Base-by-base conservation (phyloP, 2,888 invertebrate genomes). In the Ophion costatus region DNA sequence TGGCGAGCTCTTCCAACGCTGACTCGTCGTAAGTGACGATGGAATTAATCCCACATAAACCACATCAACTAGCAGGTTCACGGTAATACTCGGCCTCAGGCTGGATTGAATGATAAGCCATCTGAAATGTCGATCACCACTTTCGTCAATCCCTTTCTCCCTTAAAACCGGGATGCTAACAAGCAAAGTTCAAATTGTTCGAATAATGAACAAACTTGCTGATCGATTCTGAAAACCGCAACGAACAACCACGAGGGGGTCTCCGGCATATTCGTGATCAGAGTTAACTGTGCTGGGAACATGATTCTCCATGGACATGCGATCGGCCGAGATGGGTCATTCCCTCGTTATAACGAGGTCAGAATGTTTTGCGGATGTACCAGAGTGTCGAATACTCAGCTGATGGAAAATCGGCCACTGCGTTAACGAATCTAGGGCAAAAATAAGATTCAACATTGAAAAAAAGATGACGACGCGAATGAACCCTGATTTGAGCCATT, bases 171-270 rank as follows among this genome's bases (percentile, higher is more conserved):
- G n/a, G 51, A 76, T 56, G 56, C 75, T 74, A 64, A 22, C 75
- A 24, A 71, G 22, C 74, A 38, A 64, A 80, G 70, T 71, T 76
- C 51, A 71, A 83, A 76, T 83, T 82, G 82, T 70, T 76, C 71
- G 59, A 22, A 59, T 51, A 51, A 51, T 14, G 51, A 51, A 51
- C 17, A 51, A 51, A 51, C 51, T 51, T 51, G 51, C 51, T 51
- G 51, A 76, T 81, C 75, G 38, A 82, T 76, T 82, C 64, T 38
- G 33, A 63, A 75, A 79, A 75, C 42, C 70, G 20, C 64, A 33
- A 64, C 64, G 51, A 83, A 83, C 64, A 83, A 83, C 76, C 83
- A 71, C 70, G 57, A 59, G 56, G 57, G n/a, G 20, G 24, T 22
- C n/a, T 9, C 69, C 10, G 17, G 6, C 42, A 20, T 17, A 67